Evolutionary conservation across 1,140 invertebrate genomes (phyloP), one percentile per base, ranked within the genome.

Genomic region (Drosophila pruinosa): DNA sequence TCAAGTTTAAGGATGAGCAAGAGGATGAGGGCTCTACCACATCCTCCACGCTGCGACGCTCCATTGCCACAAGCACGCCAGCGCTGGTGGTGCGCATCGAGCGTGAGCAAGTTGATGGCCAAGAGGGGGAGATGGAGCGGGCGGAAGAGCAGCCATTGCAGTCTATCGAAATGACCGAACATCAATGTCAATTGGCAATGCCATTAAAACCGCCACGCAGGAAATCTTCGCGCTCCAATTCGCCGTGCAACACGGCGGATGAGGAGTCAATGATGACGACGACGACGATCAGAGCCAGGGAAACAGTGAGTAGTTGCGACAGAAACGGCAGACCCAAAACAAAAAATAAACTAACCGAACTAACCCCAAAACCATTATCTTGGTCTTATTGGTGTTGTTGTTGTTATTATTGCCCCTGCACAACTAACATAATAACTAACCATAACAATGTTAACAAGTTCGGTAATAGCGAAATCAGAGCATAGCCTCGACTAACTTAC

Each of bases 51-150:
- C 38, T 78, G 5, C 81, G 71, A 2, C 77, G 80, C 56, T 85
- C 89, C 14, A 72, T 89, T 43, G 90, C 82, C 45, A 91, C 89
- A 15, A 90, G 89, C 50, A 91, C 89, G 19, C 89, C 89, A n/a
- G 74, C 89, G 1, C 41, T 91, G 12, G 71, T 89, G 12, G 71
- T 89, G 19, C 71, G 77, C 17, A 89, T 89, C 17, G 78, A 89
- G 22, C 56, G 31, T 1, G 57, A 59, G 28, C n/a, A 41, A 22
- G 39, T 36, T 8, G 28, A 47, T 7, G 8, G 10, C 4, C 4
- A 39, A 17, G 38, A 38, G 12, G 39, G 54, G 17, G 39, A 54
- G 3, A 6, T 21, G 1, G 39, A 38, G 28, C 31, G 58, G 12
- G 17, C 5, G 17, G 5, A 19, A 6, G 12, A 47, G 36, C 31